Percentiles rank a stretch among this genome's conserved stretches.
Evolutionary conservation across 1,140 invertebrate genomes (phyloP).

Genomic region (Cotesia glomerata): DNA sequence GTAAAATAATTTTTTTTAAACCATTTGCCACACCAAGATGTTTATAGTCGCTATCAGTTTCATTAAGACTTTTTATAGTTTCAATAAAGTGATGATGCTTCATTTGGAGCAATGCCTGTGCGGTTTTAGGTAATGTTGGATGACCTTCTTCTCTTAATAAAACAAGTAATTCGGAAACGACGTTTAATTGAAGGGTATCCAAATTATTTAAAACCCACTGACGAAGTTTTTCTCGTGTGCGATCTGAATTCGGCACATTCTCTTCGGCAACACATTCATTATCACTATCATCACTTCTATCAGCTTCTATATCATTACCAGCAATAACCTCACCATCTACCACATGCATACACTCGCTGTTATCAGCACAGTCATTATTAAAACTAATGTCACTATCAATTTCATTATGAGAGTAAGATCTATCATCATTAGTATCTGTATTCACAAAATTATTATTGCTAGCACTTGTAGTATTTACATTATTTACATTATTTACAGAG

Average conservation of each 20-base stretch:
- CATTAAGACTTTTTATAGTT: background rate
- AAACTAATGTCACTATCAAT: no score
- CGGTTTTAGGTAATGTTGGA: conserved; percentile 24
- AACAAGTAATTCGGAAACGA: conserved; percentile 27
- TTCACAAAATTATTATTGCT: no score
- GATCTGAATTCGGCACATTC: background rate
- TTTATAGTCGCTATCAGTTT: conserved; percentile 18
- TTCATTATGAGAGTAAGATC: no score
- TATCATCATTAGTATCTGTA: no score
- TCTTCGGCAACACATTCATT: background rate
- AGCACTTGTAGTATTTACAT: no score
- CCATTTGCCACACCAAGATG: conserved; percentile 28
- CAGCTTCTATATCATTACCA: background rate
- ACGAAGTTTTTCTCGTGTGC: conserved; percentile 21
- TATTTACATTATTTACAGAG: no score
- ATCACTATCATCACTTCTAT: background rate
- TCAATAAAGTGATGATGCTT: conserved; percentile 3
- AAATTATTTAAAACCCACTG: conserved; percentile 27
- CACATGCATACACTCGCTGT: background rate
- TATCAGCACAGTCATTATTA: background rate
- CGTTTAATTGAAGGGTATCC: conserved; percentile 1
- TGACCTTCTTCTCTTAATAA: conserved; percentile 26
- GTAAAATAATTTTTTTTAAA: conserved; percentile 21
- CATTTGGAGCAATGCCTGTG: conserved; percentile 23
- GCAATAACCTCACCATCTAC: no score